These are phyloP conservation scores for Merops nubicus DNA, from an alignment of 2,113 vertebrate species.

Conservation along the genomic window DNA sequence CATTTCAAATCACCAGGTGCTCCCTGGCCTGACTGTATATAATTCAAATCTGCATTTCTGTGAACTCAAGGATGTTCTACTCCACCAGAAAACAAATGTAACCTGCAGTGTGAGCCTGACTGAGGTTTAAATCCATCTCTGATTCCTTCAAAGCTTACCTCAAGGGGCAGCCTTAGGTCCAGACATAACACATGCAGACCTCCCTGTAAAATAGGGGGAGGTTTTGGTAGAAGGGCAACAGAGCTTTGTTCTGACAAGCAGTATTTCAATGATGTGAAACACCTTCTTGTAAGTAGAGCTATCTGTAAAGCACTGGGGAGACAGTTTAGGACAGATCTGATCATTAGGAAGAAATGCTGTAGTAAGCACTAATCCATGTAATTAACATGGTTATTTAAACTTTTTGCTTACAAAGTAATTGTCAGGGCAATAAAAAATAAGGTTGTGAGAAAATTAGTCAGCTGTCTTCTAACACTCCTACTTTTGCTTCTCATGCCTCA, in stretches of 20 bases:
- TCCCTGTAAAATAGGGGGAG: too few relatives aligned
- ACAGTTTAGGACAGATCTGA: slow-evolving; percentile 18
- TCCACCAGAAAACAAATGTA: neutral
- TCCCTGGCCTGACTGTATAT: neutral
- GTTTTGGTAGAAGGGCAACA: neutral
- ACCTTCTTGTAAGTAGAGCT: neutral
- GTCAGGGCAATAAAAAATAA: slow-evolving; percentile 28
- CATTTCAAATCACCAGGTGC: neutral
- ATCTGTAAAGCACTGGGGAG: neutral
- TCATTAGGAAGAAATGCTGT: slow-evolving; percentile 41
- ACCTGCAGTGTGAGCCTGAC: neutral
- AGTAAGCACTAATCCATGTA: slow-evolving; percentile 63
- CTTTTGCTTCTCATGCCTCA: slow-evolving; percentile 35
- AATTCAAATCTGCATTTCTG: neutral
- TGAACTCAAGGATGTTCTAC: neutral
- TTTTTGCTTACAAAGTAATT: slow-evolving; percentile 57
- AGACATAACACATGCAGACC: neutral
- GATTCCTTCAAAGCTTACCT: neutral
- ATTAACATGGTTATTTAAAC: slow-evolving; percentile 65
- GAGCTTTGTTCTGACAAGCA: neutral
- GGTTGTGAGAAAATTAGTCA: slow-evolving; percentile 57
- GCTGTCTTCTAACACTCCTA: neutral
- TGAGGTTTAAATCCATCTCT: neutral
- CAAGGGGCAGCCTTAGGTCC: neutral
- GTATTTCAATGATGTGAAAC: neutral